Base-by-base conservation (phyloP, 2,888 invertebrate genomes). In the Antheraea yamamai region DNA sequence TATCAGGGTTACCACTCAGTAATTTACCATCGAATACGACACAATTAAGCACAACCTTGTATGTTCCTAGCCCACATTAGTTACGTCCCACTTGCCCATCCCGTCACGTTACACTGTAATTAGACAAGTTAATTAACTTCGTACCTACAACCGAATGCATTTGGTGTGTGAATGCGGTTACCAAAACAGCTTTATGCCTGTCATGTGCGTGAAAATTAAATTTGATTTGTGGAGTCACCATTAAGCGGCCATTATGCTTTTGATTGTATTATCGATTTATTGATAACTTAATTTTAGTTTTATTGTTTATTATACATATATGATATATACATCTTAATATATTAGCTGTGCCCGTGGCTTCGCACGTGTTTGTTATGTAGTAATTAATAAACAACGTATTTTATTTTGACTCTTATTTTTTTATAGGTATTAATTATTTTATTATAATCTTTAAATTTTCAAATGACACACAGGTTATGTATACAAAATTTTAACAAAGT, bases 51-150 rank as follows among this genome's bases (percentile, higher is more conserved):
- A 12, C 35, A 26, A 30, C 71, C 47, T 18, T 39, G 71, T 39
- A 58, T 39, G 70, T 39, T n/a, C 70, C 39, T 35, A 12, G 20
- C 20, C 70, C 72, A 76, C 78, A 79, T 81, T 79, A 81, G 78
- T 78, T 76, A 80, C 77, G 77, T 79, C 79, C 81, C 81, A 77
- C 70, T 74, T 78, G 82, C 75, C 79, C 78, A 79, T 74, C 77
- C 81, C 79, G 80, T 81, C 82, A 83, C 84, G 86, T 88, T 85
- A 87, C 81, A 87, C 81, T 81, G 81, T 86, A 87, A 89, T 89
- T 86, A 88, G 81, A 84, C 83, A 81, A 82, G 84, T 83, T 88
- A 89, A 90, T 89, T 88, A 87, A 84, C 79, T 66, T 66, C 64
- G 26, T 81, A 81, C 77, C 73, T 76, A 76, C 76, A 76, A 76